Percentiles rank a stretch among this genome's conserved stretches.
phyloP scores from a whole-genome alignment of 2,888 invertebrate genomes.

The Mechanitis mazaeus region DNA sequence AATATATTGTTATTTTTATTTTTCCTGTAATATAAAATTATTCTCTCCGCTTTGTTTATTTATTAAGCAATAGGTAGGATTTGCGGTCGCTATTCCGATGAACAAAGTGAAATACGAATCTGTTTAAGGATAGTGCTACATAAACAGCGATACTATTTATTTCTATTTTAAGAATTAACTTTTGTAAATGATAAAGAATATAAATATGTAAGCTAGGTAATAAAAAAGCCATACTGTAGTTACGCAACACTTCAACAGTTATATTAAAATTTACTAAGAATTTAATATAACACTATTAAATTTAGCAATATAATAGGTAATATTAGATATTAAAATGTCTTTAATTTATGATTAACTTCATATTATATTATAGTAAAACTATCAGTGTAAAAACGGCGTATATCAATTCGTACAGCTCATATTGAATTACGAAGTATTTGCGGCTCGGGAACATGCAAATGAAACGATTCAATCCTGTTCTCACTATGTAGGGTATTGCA shows the following conservation, averaged over 20 bases:
- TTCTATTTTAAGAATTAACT: neutral
- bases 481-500: slow-evolving; percentile 5
- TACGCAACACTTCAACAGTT: too few relatives aligned
- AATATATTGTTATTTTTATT: neutral
- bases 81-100: slow-evolving; percentile 17
- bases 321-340: too few relatives aligned
- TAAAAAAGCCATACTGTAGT: too few relatives aligned
- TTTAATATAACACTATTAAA: too few relatives aligned
- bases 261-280: too few relatives aligned
- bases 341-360: too few relatives aligned
- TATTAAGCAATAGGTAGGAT: slow-evolving; percentile 20
- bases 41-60: neutral
- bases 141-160: neutral
- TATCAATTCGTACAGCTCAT: slow-evolving; percentile 43
- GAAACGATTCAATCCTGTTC: slow-evolving; percentile 41
- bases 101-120: slow-evolving; percentile 28
- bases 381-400: slow-evolving; percentile 15
- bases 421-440: slow-evolving; percentile 48
- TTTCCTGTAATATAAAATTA: neutral
- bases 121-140: slow-evolving; percentile 8
- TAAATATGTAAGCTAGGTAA: too few relatives aligned
- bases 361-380: slow-evolving; percentile 8
- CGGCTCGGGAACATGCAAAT: slow-evolving; percentile 48
- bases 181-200: neutral
- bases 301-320: too few relatives aligned